Percentiles rank a stretch among this genome's conserved stretches.
Conservation (phyloP, 2,888 invertebrate genomes). For the Meandrusa payeni region DNA sequence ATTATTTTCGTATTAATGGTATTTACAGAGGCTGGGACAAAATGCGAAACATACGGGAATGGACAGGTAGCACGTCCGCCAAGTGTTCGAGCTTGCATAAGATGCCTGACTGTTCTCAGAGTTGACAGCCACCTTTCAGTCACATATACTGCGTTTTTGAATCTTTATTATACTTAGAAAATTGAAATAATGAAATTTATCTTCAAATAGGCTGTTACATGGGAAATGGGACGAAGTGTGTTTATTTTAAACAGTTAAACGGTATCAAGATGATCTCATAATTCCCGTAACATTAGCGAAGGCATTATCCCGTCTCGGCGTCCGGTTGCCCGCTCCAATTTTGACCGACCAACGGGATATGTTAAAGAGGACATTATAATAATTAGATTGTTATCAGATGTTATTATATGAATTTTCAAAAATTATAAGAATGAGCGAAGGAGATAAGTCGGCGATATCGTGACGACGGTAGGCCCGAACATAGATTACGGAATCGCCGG, state of each 20-base stretch:
- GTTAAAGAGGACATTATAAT: constrained; percentile 79
- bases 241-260: constrained; percentile 73
- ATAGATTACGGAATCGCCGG: constrained; percentile 69
- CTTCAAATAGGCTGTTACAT: too few species aligned
- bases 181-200: too few species aligned
- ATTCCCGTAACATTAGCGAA: constrained; percentile 70
- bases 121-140: too few species aligned
- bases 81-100: too few species aligned
- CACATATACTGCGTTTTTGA: too few species aligned
- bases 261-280: constrained; percentile 68
- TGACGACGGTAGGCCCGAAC: constrained; percentile 62
- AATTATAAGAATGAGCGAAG: constrained; percentile 72
- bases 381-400: constrained; percentile 79
- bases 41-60: too few species aligned
- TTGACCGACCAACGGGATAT: constrained; percentile 68
- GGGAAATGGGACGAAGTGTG: constrained; percentile 53
- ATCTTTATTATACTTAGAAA: too few species aligned
- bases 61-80: too few species aligned
- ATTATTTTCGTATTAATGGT: too few species aligned
- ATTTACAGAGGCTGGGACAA: too few species aligned
- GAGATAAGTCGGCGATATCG: constrained; percentile 73
- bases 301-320: constrained; percentile 64
- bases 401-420: constrained; percentile 77
- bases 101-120: too few species aligned
- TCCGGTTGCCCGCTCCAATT: constrained; percentile 61